Percentiles rank a stretch among this genome's conserved stretches.
phyloP scores from a whole-genome alignment of 2,888 invertebrate genomes.

The Platypus cylindrus region DNA sequence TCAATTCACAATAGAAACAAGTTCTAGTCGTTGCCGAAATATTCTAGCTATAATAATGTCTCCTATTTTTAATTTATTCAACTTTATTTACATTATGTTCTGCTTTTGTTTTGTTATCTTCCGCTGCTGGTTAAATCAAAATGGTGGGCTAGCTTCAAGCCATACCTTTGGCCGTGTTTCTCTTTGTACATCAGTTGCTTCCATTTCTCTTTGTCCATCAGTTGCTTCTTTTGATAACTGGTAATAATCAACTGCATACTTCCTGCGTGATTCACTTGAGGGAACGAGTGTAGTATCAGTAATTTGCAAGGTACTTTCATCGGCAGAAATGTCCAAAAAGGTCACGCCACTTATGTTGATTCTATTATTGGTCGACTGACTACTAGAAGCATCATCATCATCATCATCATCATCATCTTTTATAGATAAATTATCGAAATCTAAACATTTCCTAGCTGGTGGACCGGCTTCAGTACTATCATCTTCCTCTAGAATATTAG shows the following conservation, averaged over 20 bases:
- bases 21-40: too few relatives aligned
- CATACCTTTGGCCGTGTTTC: too few relatives aligned
- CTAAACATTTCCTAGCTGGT: conserved; percentile 25
- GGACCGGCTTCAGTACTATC: conserved; percentile 12
- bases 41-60: too few relatives aligned
- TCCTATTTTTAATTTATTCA: conserved; percentile 10
- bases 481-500: conserved; percentile 17
- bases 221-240: neutral
- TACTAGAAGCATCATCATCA: neutral
- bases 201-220: conserved; percentile 42
- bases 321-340: conserved; percentile 1
- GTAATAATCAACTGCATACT: neutral
- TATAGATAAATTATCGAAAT: conserved; percentile 20
- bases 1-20: too few relatives aligned
- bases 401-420: too few relatives aligned
- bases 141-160: too few relatives aligned
- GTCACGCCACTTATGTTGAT: conserved; percentile 2
- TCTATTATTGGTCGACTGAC: neutral
- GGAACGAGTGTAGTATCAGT: neutral
- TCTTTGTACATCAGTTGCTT: too few relatives aligned
- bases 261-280: neutral
- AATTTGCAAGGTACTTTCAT: neutral
- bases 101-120: conserved; percentile 37
- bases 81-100: conserved; percentile 26
- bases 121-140: conserved; percentile 35